Evolutionary conservation across 2,797 vertebrate genomes (phyloP), one percentile per base, ranked within the genome.

Genomic region (Megalops cyprinoides): DNA sequence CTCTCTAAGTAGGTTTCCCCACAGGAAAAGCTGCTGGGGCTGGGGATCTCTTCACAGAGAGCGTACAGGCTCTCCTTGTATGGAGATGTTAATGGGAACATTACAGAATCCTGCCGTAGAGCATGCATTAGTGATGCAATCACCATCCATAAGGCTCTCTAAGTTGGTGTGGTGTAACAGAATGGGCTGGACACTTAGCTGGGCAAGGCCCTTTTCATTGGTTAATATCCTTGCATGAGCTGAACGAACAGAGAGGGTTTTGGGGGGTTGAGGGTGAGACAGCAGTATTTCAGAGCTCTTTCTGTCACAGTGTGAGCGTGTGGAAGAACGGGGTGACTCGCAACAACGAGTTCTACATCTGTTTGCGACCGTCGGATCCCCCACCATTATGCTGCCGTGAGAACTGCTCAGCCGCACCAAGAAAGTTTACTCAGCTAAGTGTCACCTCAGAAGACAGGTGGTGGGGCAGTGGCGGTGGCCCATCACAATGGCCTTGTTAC

Each of bases 351-450:
- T 69, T 37, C 65, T 69, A 23, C 37, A 69, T 42, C 18, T 83
- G 77, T 82, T 86, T 82, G 83, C 84, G 58, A 76, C 42, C 46
- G 55, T 49, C 34, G 71, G 49, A 39, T 39, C 71, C 65, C 48
- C 51, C 37, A 18, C 31, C 65, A 14, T 69, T 34, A 44, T 9
- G 65, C 8, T 20, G 18, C 15, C 37, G 37, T 18, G 5, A 42
- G 34, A 42, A 20, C 65, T 1, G 34, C 34, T 37, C 34, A 4
- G 34, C 62, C 15, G 18, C 15, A 62, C 31, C 2, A n/a, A 60
- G 62, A 67, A 15, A 15, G 5, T 34, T 15, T 37, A 39, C 65
- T 0, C 14, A 1, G 65, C 4, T 34, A 42, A 69, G 23, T 1
- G 37, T 44, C 31, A 39, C 34, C 34, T 34, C 28, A 55, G 28